phyloP scores from a whole-genome alignment of 2,113 vertebrate genomes.

The Polyodon spathula region DNA sequence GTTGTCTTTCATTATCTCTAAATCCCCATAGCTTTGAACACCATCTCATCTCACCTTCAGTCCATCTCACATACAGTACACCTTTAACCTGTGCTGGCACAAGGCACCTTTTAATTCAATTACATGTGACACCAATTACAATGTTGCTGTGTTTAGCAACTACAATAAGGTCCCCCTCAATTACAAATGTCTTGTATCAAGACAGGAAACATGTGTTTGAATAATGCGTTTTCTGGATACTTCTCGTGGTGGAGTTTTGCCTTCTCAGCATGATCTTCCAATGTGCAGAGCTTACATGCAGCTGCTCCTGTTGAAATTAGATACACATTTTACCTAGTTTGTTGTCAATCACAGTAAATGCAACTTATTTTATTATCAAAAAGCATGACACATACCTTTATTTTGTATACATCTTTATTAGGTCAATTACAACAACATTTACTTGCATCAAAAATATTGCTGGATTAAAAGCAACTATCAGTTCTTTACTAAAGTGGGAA shows the following conservation, averaged over 20 bases:
- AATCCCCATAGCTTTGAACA: background rate
- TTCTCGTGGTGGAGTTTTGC: background rate
- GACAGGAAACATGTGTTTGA: background rate
- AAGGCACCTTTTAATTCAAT: background rate
- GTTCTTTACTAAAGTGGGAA: too few species aligned
- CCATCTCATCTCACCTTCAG: background rate
- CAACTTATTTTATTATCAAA: too few species aligned
- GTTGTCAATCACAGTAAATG: too few species aligned
- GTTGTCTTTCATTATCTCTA: background rate
- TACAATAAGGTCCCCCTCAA: background rate
- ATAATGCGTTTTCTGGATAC: background rate
- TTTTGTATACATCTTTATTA: too few species aligned
- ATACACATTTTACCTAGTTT: too few species aligned
- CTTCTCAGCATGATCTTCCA: too few species aligned
- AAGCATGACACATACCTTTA: too few species aligned
- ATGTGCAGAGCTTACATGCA: too few species aligned
- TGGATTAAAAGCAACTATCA: too few species aligned
- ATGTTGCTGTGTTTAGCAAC: background rate
- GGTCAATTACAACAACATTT: too few species aligned
- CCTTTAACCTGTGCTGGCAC: background rate
- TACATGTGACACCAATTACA: constrained; percentile 3
- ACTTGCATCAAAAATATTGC: too few species aligned
- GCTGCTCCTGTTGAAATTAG: too few species aligned
- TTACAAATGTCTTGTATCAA: background rate
- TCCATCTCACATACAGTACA: background rate